Evolutionary conservation across 2,113 vertebrate genomes (phyloP).

Genomic region (Pygoscelis antarcticus): DNA sequence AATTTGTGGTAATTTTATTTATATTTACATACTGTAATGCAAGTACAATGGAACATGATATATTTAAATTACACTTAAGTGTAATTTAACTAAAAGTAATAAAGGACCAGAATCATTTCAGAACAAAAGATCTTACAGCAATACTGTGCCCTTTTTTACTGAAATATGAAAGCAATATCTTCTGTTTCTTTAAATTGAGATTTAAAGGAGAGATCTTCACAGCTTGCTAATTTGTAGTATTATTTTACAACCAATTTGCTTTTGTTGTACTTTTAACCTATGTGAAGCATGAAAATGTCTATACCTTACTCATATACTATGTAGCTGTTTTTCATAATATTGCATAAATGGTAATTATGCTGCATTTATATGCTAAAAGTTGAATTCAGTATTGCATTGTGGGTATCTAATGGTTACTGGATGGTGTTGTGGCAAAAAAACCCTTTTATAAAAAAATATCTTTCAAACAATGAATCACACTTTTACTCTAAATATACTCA

Average conservation of each 20-base stretch:
- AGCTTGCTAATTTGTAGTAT: neutral
- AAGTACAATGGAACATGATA: neutral
- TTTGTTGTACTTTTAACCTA: conserved; percentile 12
- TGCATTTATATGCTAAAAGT: neutral
- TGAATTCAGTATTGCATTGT: neutral
- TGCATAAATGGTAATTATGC: neutral
- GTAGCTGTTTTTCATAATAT: neutral
- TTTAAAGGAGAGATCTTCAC: neutral
- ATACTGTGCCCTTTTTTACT: neutral
- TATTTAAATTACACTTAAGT: conserved; percentile 5
- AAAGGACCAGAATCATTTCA: neutral
- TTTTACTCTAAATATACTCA: neutral
- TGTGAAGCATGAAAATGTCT: neutral
- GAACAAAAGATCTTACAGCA: neutral
- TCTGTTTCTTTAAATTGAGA: conserved; percentile 12
- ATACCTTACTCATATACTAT: neutral
- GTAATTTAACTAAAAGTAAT: neutral
- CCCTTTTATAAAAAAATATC: accelerated
- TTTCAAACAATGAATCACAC: neutral
- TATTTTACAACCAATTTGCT: conserved; percentile 2
- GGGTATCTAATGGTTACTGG: neutral
- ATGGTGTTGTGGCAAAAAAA: neutral
- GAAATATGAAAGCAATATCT: neutral
- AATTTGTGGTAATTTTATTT: conserved; percentile 65
- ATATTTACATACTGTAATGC: conserved; percentile 37